These are phyloP conservation scores for Lethrus apterus DNA, from an alignment of 1,140 invertebrate genomes.

Conservation along the genomic window DNA sequence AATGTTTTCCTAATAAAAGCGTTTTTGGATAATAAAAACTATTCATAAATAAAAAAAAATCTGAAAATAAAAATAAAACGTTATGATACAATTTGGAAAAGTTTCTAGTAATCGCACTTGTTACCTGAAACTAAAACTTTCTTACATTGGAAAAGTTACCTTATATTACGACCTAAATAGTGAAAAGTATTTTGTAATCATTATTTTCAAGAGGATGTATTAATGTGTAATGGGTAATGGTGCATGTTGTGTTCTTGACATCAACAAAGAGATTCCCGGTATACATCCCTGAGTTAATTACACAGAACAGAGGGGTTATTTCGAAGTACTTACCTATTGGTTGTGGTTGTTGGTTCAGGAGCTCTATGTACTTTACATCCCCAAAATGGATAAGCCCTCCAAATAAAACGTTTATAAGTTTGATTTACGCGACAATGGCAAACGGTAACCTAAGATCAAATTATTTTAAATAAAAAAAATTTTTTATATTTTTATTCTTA, in stretches of 20 bases:
- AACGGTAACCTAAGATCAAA: conserved; percentile 47
- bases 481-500: conserved; percentile 39
- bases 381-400: conserved; percentile 38
- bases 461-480: background rate
- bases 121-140: too few relatives aligned
- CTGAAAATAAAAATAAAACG: too few relatives aligned
- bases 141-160: too few relatives aligned
- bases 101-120: too few relatives aligned
- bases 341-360: conserved; percentile 40
- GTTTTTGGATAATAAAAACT: too few relatives aligned
- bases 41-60: too few relatives aligned
- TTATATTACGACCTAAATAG: too few relatives aligned
- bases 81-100: too few relatives aligned
- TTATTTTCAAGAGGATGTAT: too few relatives aligned
- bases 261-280: conserved; percentile 15
- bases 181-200: too few relatives aligned
- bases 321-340: conserved; percentile 21
- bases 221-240: conserved; percentile 14
- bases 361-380: conserved; percentile 34
- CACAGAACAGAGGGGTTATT: conserved; percentile 23
- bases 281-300: conserved; percentile 30
- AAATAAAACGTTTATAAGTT: conserved; percentile 54
- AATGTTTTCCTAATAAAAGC: too few relatives aligned
- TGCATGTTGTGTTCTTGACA: conserved; percentile 20
- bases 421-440: conserved; percentile 67